Evolutionary conservation across 2,888 invertebrate genomes (phyloP).

Genomic region (Pinctada fucata): DNA sequence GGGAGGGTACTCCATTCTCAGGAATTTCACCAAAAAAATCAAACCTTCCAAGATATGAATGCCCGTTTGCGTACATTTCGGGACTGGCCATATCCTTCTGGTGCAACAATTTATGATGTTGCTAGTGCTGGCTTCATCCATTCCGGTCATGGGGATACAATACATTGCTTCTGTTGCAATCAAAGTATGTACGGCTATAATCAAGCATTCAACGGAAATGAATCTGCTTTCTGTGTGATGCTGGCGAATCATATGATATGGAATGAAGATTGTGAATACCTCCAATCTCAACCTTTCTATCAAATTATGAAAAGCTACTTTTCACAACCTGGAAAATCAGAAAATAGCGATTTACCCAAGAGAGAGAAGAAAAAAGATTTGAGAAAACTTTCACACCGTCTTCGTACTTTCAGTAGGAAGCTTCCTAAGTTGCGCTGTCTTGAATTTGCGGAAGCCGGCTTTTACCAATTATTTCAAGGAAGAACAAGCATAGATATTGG

Average conservation of each 20-base stretch:
- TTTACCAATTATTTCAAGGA: neutral
- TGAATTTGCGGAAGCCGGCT: constrained; percentile 9
- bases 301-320: too few species aligned
- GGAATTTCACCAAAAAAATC: neutral
- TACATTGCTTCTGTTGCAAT: neutral
- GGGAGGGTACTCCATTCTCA: neutral
- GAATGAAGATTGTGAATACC: too few species aligned
- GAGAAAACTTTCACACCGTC: neutral
- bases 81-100: neutral
- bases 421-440: neutral
- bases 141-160: constrained; percentile 2
- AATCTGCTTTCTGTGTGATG: neutral
- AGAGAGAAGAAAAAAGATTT: too few species aligned
- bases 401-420: neutral
- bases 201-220: neutral
- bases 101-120: neutral
- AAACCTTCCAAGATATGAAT: neutral
- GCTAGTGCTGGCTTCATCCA: neutral
- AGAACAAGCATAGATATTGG: neutral
- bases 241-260: too few species aligned
- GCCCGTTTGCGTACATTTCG: neutral
- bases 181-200: neutral
- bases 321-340: too few species aligned
- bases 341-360: too few species aligned
- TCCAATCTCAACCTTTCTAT: too few species aligned